phyloP scores from a whole-genome alignment of 2,797 vertebrate genomes.

The Malurus leucopterus region DNA sequence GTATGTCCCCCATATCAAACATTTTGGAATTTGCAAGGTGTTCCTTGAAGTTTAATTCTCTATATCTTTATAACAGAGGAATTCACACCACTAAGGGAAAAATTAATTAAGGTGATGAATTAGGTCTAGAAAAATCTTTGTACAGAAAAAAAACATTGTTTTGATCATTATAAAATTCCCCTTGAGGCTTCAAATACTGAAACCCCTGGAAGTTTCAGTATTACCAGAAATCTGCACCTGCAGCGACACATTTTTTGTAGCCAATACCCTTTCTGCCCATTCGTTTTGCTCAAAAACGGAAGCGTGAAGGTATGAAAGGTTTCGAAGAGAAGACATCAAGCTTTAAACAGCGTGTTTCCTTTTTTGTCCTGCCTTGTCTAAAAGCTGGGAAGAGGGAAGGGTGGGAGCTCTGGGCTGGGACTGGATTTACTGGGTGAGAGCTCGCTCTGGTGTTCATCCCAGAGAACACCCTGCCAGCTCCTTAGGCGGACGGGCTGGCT shows the following conservation, averaged over 20 bases:
- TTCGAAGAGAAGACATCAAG: not conserved
- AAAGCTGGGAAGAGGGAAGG: not conserved
- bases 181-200: not conserved
- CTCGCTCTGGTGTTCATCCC: not conserved
- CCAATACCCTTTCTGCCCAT: not conserved
- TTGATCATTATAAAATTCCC: not conserved
- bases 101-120: not conserved
- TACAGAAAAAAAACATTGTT: not conserved
- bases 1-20: not conserved
- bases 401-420: not conserved
- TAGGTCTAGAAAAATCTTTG: not conserved
- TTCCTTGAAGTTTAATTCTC: conserved; percentile 38
- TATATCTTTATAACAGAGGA: conserved; percentile 46
- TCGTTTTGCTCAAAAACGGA: not conserved
- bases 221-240: not conserved
- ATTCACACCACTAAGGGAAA: conserved; percentile 32
- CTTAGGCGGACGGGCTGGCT: rapidly evolving
- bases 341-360: rapidly evolving
- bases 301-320: not conserved
- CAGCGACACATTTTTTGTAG: not conserved
- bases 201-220: conserved; percentile 5
- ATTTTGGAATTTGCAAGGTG: conserved; percentile 51
- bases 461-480: not conserved
- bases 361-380: rapidly evolving
- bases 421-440: conserved; percentile 2